Evolutionary conservation across 2,888 invertebrate species (phyloP).

Genomic region (Eupithecia centaureata): DNA sequence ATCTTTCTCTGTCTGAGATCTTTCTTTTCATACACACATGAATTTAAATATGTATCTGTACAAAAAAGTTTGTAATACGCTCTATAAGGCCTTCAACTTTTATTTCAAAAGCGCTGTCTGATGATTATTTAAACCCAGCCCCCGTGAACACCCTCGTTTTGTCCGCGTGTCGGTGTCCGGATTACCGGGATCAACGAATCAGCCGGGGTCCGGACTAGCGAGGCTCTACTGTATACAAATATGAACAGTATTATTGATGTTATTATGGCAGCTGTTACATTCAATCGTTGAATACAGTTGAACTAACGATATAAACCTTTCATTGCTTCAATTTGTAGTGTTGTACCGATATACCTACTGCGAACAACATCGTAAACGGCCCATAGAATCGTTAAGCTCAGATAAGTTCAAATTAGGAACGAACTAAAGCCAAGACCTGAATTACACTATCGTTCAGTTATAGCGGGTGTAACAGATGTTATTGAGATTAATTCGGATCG

Average conservation of each 20-base stretch:
- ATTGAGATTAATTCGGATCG: conserved; percentile 5
- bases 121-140: no score
- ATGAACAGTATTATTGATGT: conserved; percentile 1
- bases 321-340: conserved; percentile 28
- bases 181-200: no score
- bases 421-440: conserved; percentile 23
- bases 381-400: conserved; percentile 25
- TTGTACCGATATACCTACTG: conserved; percentile 16
- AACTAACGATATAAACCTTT: conserved; percentile 32
- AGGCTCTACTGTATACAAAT: no score
- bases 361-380: conserved; percentile 22
- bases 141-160: no score
- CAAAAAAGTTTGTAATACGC: no score
- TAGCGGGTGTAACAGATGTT: conserved; percentile 17
- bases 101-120: no score
- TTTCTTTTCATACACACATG: no score
- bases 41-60: no score
- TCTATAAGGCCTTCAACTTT: no score
- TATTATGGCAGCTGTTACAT: conserved; percentile 12
- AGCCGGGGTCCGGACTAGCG: no score
- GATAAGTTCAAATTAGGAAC: conserved; percentile 27
- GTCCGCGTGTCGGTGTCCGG: no score
- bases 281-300: conserved; percentile 12
- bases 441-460: conserved; percentile 25
- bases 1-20: no score